These are phyloP conservation scores for Aurelia sp. DNA, from an alignment of 30 jellyfish, hydroid and myxozoan genomes.

Conservation along the genomic window DNA sequence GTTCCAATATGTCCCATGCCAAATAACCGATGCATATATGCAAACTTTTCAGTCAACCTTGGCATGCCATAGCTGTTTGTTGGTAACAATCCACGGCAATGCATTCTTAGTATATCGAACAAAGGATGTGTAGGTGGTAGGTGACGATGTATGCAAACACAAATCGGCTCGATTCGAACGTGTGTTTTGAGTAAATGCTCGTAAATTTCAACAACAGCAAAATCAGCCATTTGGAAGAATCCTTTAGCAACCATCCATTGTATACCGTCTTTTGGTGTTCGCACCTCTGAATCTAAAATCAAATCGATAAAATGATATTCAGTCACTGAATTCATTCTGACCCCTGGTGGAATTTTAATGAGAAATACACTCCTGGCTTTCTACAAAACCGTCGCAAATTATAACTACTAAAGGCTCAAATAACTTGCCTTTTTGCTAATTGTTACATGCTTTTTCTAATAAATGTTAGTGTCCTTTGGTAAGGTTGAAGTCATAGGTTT, in stretches of 20 bases:
- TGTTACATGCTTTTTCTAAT: too few relatives aligned
- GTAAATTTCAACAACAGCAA: constrained; percentile 81
- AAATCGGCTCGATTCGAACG: constrained; percentile 81
- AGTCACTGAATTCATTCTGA: too few relatives aligned
- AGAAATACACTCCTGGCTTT: too few relatives aligned
- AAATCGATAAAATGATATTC: too few relatives aligned
- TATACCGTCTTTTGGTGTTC: constrained; percentile 76
- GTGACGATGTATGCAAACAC: constrained; percentile 83
- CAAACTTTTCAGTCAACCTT: constrained; percentile 55
- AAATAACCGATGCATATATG: constrained; percentile 83
- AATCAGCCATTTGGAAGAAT: constrained; percentile 79
- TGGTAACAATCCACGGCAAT: constrained; percentile 88
- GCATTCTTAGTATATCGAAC: constrained; percentile 52
- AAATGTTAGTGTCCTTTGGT: too few relatives aligned
- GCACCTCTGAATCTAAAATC: constrained; percentile 69
- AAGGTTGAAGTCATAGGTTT: too few relatives aligned
- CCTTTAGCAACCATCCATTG: constrained; percentile 91
- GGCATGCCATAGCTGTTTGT: constrained; percentile 80
- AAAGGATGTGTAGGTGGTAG: constrained; percentile 84
- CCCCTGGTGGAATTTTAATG: too few relatives aligned
- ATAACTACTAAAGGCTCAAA: too few relatives aligned
- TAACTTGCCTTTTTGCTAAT: too few relatives aligned
- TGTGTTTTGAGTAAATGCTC: constrained; percentile 91
- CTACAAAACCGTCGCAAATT: too few relatives aligned
- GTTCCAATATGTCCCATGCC: constrained; percentile 94